Evolutionary conservation across 2,888 invertebrate species (phyloP).

Genomic region (Spisula subtruncata): DNA sequence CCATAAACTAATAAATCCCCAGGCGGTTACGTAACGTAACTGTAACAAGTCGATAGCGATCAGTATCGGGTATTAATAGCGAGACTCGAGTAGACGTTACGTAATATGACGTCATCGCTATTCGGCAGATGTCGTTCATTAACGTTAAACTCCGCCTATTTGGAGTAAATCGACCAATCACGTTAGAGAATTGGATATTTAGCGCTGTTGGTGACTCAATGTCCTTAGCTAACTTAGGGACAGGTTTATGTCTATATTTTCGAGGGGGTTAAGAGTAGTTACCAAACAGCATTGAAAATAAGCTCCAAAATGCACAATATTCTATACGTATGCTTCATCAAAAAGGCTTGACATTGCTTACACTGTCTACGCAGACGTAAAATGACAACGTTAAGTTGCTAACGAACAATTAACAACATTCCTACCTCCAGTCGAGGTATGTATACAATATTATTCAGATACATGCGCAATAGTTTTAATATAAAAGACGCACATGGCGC

Average conservation of each 20-base stretch:
- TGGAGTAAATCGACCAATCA: constrained; percentile 46
- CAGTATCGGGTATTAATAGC: constrained; percentile 61
- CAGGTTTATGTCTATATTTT: constrained; percentile 13
- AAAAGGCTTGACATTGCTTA: no score
- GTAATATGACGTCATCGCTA: constrained; percentile 59
- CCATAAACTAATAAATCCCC: constrained; percentile 46
- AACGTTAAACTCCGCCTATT: constrained; percentile 28
- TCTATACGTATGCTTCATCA: not conserved
- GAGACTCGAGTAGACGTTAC: constrained; percentile 50
- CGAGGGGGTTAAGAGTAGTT: not conserved
- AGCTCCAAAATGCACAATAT: not conserved
- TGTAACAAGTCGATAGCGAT: constrained; percentile 60
- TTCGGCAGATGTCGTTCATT: constrained; percentile 59
- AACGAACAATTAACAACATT: no score
- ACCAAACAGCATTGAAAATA: not conserved
- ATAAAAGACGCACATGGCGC: no score
- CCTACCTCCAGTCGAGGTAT: no score
- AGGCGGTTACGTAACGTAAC: constrained; percentile 59
- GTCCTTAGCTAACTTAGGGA: constrained; percentile 65
- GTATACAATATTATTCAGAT: no score
- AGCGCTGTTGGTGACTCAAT: constrained; percentile 45
- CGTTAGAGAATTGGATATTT: constrained; percentile 26
- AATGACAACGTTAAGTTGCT: no score
- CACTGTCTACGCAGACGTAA: no score
- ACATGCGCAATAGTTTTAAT: no score